phyloP scores from a whole-genome alignment of 2,888 invertebrate species.

The Elmis aenea region DNA sequence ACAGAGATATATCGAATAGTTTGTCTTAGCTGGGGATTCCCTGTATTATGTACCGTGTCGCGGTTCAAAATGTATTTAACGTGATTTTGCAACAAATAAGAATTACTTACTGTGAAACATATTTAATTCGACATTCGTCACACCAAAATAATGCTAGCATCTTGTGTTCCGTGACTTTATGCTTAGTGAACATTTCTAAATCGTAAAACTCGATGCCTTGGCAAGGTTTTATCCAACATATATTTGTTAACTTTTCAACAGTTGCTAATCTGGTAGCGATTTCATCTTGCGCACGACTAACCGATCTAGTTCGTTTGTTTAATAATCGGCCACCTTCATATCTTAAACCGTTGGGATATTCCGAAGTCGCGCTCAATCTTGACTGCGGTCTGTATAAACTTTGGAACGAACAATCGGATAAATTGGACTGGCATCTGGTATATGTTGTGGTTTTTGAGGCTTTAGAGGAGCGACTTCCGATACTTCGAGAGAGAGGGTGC shows the following conservation, averaged over 20 bases:
- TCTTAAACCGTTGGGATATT: not conserved
- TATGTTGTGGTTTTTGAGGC: not conserved
- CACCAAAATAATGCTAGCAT: conserved; percentile 22
- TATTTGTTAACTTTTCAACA: conserved; percentile 10
- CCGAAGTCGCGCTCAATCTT: not conserved
- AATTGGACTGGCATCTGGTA: not conserved
- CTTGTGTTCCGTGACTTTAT: conserved; percentile 18
- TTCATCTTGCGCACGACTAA: conserved; percentile 7
- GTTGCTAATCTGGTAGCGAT: conserved; percentile 5
- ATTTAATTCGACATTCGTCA: conserved; percentile 21
- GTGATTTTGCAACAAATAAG: not conserved
- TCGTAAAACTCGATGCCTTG: conserved; percentile 6
- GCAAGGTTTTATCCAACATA: conserved; percentile 7
- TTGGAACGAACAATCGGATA: not conserved
- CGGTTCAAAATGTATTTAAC: too few relatives aligned
- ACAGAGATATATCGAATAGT: too few relatives aligned
- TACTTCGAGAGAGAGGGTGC: conserved; percentile 3
- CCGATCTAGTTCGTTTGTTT: conserved; percentile 14
- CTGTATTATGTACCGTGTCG: too few relatives aligned
- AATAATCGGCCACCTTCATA: conserved; percentile 6
- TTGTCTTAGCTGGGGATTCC: too few relatives aligned
- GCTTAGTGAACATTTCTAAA: conserved; percentile 18
- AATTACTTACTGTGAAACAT: conserved; percentile 21
- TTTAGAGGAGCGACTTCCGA: conserved; percentile 1
- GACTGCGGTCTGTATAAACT: not conserved